phyloP scores from a whole-genome alignment of 2,113 vertebrate genomes.

The Triplophysa tibetana region DNA sequence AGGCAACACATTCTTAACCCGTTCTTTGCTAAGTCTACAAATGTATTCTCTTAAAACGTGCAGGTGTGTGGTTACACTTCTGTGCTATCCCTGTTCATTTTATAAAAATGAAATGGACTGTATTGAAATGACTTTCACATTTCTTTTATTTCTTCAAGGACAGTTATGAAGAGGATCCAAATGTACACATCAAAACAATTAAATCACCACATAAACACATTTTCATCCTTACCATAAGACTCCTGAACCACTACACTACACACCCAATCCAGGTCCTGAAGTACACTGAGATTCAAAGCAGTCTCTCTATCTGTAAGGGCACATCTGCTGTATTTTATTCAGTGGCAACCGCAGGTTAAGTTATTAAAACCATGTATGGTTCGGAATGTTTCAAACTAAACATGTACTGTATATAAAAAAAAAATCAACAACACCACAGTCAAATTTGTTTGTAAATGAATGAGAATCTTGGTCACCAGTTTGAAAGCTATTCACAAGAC shows the following conservation, averaged over 20 bases:
- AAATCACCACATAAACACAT: conserved; percentile 66
- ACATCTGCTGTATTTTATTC: not conserved
- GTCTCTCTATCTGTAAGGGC: not conserved
- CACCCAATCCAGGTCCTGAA: conserved; percentile 2
- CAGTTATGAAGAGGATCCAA: conserved; percentile 64
- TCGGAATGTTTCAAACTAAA: conserved; percentile 60
- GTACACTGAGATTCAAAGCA: not conserved
- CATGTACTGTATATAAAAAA: not conserved
- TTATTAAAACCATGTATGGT: conserved; percentile 23
- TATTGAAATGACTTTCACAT: not conserved
- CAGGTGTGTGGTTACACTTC: not conserved
- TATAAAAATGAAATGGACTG: not conserved
- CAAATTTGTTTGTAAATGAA: not conserved
- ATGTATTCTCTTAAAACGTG: no score
- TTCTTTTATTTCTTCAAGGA: conserved; percentile 68
- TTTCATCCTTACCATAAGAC: conserved; percentile 20
- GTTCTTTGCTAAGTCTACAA: no score
- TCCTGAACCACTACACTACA: conserved; percentile 27
- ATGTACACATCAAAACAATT: conserved; percentile 67
- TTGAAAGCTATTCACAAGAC: not conserved
- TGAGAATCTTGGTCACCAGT: not conserved
- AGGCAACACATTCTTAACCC: no score
- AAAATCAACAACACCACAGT: not conserved
- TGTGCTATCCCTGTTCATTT: not conserved
- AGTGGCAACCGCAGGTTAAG: not conserved